Base-by-base conservation (phyloP, 1,140 invertebrate species). In the Mizuhopecten yessoensis region DNA sequence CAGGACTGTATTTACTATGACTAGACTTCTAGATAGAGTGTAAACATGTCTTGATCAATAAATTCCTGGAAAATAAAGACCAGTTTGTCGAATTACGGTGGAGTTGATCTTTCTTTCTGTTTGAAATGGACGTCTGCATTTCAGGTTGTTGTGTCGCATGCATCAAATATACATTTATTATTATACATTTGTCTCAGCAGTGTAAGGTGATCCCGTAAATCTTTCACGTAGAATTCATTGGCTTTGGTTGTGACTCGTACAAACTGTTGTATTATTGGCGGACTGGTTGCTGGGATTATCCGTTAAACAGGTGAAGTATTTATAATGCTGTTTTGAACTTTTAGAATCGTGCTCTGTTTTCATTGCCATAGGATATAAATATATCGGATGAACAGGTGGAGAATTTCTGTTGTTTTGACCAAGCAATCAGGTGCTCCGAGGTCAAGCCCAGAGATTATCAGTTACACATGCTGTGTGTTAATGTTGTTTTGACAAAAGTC, bases 31-130 rank as follows among this genome's bases (percentile, higher is more conserved):
- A 75, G 5, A 13, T 39, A 13, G 36, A 13, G 11, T 13, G 57
- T 75, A 75, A 75, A n/a, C 57, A 75, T 2, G 23, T 75, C n/a
- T 75, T 75, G n/a, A 75, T 75, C 57, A 75, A 75, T 75, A 75
- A 0, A n/a, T 29, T 29, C 57, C 23, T 29, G 23, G 42, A 45
- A 75, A 75, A 75, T 29, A 75, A 75, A 75, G 5, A 29, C 1
- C 23, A 17, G 29, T 75, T 75, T 75, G 57, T 75, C 23, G 29
- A n/a, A 75, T 2, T 3, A 75, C 23, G 7, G 11, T 29, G 1
- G 42, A 29, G 57, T n/a, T n/a, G 23, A n/a, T 75, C n/a, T n/a
- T 29, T 17, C 1, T 1, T 75, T 29, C 20, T 7, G 29, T n/a
- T 75, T n/a, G 57, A 75, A 39, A 75, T n/a, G 9, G 57, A 45